phyloP scores from a whole-genome alignment of 2,888 invertebrate genomes.

The Odontocolon sp. region DNA sequence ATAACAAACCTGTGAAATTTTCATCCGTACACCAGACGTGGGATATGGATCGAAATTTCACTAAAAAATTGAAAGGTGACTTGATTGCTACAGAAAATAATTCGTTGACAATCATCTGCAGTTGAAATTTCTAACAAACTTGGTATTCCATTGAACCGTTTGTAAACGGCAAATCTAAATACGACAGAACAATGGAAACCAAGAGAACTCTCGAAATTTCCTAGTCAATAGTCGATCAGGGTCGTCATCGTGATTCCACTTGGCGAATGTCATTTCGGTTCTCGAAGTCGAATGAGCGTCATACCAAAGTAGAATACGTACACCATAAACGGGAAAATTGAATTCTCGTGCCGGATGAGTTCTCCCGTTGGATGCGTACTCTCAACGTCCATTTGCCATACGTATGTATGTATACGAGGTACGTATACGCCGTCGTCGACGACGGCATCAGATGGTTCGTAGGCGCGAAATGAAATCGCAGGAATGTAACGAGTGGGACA shows the following conservation, averaged over 20 bases:
- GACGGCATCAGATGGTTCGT: constrained; percentile 61
- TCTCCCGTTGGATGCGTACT: constrained; percentile 10
- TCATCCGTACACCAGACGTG: no score
- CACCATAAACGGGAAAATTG: constrained; percentile 61
- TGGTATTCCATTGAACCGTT: no score
- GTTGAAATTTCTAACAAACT: no score
- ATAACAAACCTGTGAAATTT: no score
- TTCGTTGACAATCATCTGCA: no score
- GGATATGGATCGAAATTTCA: no score
- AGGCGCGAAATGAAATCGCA: constrained; percentile 72
- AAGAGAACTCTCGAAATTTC: constrained; percentile 9
- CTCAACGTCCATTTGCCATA: constrained; percentile 31
- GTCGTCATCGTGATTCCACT: constrained; percentile 38
- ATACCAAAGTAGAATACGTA: constrained; percentile 24
- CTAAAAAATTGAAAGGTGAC: no score
- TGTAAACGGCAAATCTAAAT: neutral
- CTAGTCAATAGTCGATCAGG: constrained; percentile 29
- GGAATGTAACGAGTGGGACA: constrained; percentile 69
- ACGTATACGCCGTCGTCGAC: constrained; percentile 28
- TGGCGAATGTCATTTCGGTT: constrained; percentile 26
- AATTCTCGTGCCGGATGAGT: constrained; percentile 51
- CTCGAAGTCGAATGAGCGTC: neutral
- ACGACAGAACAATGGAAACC: neutral
- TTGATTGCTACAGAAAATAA: no score
- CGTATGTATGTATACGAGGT: constrained; percentile 35